phyloP scores from a whole-genome alignment of 2,797 vertebrate species.

The Momotus momota region DNA sequence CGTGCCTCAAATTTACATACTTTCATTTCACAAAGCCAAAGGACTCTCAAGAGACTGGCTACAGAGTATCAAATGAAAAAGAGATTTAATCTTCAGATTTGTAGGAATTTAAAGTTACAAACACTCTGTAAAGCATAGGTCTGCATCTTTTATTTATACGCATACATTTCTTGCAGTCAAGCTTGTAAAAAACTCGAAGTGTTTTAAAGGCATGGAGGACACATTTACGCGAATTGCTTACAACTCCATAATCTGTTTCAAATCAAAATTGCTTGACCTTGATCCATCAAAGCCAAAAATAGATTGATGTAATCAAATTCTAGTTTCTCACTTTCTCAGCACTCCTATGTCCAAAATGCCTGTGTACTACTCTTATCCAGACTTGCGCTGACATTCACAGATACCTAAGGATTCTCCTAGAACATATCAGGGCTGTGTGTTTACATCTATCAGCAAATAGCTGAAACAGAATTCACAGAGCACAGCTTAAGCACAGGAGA shows the following conservation, averaged over 20 bases:
- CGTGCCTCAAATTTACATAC: background rate
- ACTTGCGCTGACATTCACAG: background rate
- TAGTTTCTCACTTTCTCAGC: background rate
- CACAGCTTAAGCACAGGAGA: background rate
- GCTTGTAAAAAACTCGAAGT: background rate
- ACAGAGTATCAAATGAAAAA: background rate
- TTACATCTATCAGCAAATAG: background rate
- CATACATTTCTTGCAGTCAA: background rate
- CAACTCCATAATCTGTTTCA: background rate
- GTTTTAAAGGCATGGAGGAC: background rate
- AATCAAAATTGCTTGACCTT: background rate
- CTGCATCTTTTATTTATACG: background rate
- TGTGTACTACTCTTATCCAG: background rate
- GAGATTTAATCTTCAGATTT: constrained; percentile 5
- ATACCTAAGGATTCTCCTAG: background rate
- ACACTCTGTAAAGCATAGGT: background rate
- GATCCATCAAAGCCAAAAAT: background rate
- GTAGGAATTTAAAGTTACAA: background rate
- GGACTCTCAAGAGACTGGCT: background rate
- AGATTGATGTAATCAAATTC: background rate
- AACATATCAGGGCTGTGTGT: background rate
- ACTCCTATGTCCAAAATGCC: background rate
- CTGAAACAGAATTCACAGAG: background rate
- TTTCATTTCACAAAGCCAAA: background rate
- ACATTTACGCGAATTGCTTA: background rate